phyloP scores from a whole-genome alignment of 2,113 vertebrate genomes.

The Ranitomeya variabilis region DNA sequence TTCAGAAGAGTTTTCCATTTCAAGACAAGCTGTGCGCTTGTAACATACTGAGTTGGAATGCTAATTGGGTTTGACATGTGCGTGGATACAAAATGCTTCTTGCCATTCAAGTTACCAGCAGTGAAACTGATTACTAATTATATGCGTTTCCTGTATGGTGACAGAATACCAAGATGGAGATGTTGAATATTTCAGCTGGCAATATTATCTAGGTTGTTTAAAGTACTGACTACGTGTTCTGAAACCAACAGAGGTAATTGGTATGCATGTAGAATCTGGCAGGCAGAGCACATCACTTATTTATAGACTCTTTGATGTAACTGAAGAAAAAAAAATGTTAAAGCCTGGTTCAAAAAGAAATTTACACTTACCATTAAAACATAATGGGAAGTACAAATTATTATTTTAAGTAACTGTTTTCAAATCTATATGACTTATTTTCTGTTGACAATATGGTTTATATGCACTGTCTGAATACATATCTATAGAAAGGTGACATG shows the following conservation, averaged over 20 bases:
- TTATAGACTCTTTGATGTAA: conserved; percentile 83
- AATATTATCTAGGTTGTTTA: conserved; percentile 82
- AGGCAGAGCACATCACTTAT: conserved; percentile 81
- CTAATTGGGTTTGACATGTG: conserved; percentile 83
- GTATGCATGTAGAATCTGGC: conserved; percentile 79
- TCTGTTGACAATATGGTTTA: conserved; percentile 48
- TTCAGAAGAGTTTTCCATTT: neutral
- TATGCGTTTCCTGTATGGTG: conserved; percentile 76
- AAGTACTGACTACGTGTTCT: conserved; percentile 81
- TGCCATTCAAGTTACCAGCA: conserved; percentile 77
- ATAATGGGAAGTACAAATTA: conserved; percentile 78
- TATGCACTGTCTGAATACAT: neutral
- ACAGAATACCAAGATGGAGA: conserved; percentile 79
- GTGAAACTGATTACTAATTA: conserved; percentile 83
- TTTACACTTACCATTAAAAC: conserved; percentile 76
- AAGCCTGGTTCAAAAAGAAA: conserved; percentile 80
- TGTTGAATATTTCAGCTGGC: conserved; percentile 81
- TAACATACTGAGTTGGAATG: conserved; percentile 74
- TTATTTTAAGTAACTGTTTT: conserved; percentile 75
- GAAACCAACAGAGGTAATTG: conserved; percentile 82
- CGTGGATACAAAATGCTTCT: conserved; percentile 77
- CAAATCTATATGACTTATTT: conserved; percentile 66
- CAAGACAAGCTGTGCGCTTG: conserved; percentile 61
- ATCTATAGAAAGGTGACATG: conserved; percentile 9
- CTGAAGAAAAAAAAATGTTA: conserved; percentile 72